Conservation (phyloP, 2,888 invertebrate species). For the Caenorhabditis doughertyi region DNA sequence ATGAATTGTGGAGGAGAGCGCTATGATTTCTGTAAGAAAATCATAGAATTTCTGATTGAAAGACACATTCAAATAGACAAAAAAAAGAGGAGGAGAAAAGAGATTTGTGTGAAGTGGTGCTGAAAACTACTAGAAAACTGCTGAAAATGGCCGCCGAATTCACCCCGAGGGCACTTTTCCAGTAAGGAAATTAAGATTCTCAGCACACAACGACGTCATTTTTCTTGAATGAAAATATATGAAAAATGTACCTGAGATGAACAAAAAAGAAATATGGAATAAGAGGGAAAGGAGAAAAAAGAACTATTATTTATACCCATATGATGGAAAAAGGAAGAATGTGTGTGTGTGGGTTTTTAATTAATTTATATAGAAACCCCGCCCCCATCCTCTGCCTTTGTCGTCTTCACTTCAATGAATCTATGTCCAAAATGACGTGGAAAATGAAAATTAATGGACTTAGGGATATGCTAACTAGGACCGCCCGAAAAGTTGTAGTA, state of each 20-base stretch:
- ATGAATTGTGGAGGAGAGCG: conserved; percentile 5
- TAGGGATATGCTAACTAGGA: not conserved
- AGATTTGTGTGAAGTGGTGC: conserved; percentile 6
- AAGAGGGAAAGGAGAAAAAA: conserved; percentile 1
- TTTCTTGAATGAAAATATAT: conserved; percentile 16
- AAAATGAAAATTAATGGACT: conserved; percentile 5
- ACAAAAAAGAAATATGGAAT: not conserved
- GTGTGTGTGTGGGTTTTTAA: conserved; percentile 43
- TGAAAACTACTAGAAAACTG: conserved; percentile 3
- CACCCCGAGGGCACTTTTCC: conserved; percentile 12
- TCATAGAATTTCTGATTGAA: conserved; percentile 2
- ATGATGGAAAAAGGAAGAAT: conserved; percentile 22
- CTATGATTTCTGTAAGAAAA: conserved; percentile 17
- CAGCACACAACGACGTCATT: conserved; percentile 27
- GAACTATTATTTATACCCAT: conserved; percentile 31
- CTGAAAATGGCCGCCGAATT: conserved; percentile 29
- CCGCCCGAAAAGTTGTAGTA: conserved; percentile 40
- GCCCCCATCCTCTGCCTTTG: conserved; percentile 2
- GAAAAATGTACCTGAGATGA: conserved; percentile 34
- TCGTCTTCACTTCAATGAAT: conserved; percentile 2
- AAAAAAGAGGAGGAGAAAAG: not conserved
- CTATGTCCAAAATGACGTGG: conserved; percentile 27
- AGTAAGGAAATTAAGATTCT: conserved; percentile 32
- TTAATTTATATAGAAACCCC: conserved; percentile 29
- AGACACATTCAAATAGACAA: too few species aligned